Evolutionary conservation across 64 coral and sea anemone species (phyloP).

Genomic region (Hydrozoanthus tunicans): DNA sequence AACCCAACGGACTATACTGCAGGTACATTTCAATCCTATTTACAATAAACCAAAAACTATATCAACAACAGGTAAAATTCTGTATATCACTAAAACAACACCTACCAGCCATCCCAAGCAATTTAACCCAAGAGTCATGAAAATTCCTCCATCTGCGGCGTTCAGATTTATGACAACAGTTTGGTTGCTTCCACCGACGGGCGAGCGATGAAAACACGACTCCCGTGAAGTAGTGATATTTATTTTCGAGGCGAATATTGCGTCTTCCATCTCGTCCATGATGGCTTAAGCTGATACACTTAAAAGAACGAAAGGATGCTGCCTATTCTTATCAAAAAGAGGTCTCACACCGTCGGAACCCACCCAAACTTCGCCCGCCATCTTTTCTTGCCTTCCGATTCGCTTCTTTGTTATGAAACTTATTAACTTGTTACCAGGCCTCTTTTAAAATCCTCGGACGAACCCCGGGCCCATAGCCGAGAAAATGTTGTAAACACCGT

Average conservation of each 20-base stretch:
- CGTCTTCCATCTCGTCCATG: background rate
- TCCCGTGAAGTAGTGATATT: constrained; percentile 33
- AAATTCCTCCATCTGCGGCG: constrained; percentile 90
- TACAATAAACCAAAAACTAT: background rate
- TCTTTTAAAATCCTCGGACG: background rate
- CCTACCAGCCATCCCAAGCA: constrained; percentile 90
- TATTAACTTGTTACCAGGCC: constrained; percentile 12
- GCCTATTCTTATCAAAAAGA: background rate
- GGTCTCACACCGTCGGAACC: background rate
- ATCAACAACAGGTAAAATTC: constrained; percentile 13
- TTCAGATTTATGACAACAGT: constrained; percentile 51
- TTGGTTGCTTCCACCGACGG: background rate
- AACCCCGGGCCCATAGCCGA: too few species aligned
- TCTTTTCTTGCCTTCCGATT: constrained; percentile 7
- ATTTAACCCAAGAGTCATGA: constrained; percentile 85
- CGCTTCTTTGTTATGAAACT: constrained; percentile 19
- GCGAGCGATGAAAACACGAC: constrained; percentile 35
- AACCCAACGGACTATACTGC: background rate
- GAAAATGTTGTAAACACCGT: too few species aligned
- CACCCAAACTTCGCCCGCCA: constrained; percentile 16
- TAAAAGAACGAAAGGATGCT: background rate
- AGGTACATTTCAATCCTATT: constrained; percentile 15
- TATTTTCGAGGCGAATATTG: constrained; percentile 20
- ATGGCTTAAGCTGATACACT: background rate
- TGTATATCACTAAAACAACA: background rate